A percentile compares a stretch with the other conserved stretches of the same genome.
Conservation (phyloP, 2,113 vertebrate genomes). For the Anarhynchus alexandrinus region DNA sequence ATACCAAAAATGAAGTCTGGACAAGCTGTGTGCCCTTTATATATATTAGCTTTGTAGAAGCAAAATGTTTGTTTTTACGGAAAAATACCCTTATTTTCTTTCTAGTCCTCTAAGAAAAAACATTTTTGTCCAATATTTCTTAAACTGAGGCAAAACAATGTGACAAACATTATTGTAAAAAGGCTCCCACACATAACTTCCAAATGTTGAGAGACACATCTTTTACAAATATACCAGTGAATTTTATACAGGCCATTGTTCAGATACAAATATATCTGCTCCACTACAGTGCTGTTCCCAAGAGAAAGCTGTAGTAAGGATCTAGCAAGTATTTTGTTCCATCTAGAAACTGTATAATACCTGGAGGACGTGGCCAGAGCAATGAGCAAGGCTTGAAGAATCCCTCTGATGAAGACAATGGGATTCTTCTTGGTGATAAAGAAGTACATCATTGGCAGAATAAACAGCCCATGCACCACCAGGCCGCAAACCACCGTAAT, state of each 20-base stretch:
- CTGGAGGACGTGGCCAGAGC: conserved; percentile 97
- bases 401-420: conserved; percentile 95
- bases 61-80: background rate
- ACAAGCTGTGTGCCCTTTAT: background rate
- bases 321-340: background rate
- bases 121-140: background rate
- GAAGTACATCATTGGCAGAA: conserved; percentile 94
- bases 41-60: background rate
- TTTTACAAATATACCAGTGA: background rate
- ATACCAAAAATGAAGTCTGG: background rate
- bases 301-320: background rate
- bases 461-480: conserved; percentile 90
- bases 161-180: background rate
- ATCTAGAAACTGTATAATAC: conserved; percentile 55
- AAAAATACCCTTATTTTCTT: background rate
- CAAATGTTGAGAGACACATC: background rate
- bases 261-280: background rate
- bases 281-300: background rate
- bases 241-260: background rate
- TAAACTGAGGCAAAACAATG: background rate
- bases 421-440: conserved; percentile 97
- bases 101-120: background rate
- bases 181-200: background rate
- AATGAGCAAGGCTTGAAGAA: conserved; percentile 95
- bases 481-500: conserved; percentile 93